phyloP scores from a whole-genome alignment of 2,888 invertebrate species.

The Drosophila falleni region DNA sequence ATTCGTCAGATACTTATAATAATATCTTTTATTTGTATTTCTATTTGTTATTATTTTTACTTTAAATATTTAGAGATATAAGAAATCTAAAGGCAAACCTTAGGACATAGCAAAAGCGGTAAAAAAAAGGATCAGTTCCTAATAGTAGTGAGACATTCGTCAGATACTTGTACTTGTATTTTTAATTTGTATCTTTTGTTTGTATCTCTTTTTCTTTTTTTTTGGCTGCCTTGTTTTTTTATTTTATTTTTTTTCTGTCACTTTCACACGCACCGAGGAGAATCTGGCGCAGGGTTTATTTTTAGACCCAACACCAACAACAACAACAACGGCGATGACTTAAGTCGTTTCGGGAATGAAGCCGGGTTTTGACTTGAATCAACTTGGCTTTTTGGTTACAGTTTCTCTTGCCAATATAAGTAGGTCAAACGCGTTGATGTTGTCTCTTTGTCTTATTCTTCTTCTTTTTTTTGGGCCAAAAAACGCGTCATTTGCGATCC shows the following conservation, averaged over 20 bases:
- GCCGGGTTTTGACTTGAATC: background rate
- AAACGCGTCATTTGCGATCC: slow-evolving; percentile 34
- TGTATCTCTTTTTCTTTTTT: background rate
- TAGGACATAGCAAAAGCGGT: background rate
- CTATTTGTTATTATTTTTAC: too few relatives aligned
- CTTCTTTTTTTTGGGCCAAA: slow-evolving; percentile 32
- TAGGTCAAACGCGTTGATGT: slow-evolving; percentile 62
- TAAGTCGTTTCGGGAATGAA: slow-evolving; percentile 35
- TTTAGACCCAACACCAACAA: slow-evolving; percentile 51
- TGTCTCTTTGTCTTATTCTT: slow-evolving; percentile 3
- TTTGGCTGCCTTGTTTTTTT: background rate
- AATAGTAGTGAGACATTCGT: background rate
- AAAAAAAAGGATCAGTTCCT: slow-evolving; percentile 20
- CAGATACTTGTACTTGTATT: slow-evolving; percentile 11
- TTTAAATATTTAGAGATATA: too few relatives aligned
- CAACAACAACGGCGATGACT: slow-evolving; percentile 43
- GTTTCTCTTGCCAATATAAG: slow-evolving; percentile 76
- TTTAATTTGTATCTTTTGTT: background rate
- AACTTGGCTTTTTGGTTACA: slow-evolving; percentile 52
- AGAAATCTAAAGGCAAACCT: too few relatives aligned
- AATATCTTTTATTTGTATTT: too few relatives aligned
- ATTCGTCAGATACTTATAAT: too few relatives aligned
- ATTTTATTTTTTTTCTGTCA: slow-evolving; percentile 50
- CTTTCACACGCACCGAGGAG: slow-evolving; percentile 77
- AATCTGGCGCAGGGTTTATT: slow-evolving; percentile 67